Conservation (phyloP, 1,140 invertebrate species). For the Drosophila punjabiensis region DNA sequence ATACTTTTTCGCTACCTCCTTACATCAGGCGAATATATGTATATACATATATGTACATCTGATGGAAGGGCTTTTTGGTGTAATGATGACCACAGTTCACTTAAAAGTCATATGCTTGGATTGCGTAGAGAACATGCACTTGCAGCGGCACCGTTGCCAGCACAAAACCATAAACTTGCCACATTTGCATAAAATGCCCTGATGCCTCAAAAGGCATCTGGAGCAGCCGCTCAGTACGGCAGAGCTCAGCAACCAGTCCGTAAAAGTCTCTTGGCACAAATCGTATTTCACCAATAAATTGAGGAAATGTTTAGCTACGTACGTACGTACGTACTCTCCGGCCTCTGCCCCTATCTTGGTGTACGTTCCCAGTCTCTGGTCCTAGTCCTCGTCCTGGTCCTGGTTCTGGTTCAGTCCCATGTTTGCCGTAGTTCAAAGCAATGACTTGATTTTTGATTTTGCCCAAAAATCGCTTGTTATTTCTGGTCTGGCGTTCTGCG, state of each 20-base stretch:
- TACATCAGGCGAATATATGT: background rate
- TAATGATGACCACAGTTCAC: conserved; percentile 65
- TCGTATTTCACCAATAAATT: conserved; percentile 80
- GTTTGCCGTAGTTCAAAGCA: conserved; percentile 58
- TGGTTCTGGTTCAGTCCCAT: conserved; percentile 12
- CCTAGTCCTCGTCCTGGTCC: background rate
- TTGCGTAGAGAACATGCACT: conserved; percentile 44
- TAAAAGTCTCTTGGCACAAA: conserved; percentile 66
- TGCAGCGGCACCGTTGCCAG: conserved; percentile 15
- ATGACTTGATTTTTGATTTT: conserved; percentile 70
- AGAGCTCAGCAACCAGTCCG: conserved; percentile 39
- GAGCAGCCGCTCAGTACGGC: conserved; percentile 1
- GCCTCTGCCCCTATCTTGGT: background rate
- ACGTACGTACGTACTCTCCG: background rate
- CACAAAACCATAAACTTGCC: conserved; percentile 71
- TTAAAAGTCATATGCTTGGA: conserved; percentile 64
- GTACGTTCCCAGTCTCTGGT: conserved; percentile 7
- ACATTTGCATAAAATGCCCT: conserved; percentile 79
- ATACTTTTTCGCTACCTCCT: conserved; percentile 28
- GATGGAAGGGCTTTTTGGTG: conserved; percentile 30
- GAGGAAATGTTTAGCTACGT: conserved; percentile 68
- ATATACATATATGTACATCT: background rate
- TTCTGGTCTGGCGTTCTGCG: conserved; percentile 30
- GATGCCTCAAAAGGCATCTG: conserved; percentile 67
- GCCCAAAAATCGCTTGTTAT: conserved; percentile 53